Evolutionary conservation across 1,140 invertebrate genomes (phyloP), one percentile per base, ranked within the genome.

Genomic region (Limonius californicus): DNA sequence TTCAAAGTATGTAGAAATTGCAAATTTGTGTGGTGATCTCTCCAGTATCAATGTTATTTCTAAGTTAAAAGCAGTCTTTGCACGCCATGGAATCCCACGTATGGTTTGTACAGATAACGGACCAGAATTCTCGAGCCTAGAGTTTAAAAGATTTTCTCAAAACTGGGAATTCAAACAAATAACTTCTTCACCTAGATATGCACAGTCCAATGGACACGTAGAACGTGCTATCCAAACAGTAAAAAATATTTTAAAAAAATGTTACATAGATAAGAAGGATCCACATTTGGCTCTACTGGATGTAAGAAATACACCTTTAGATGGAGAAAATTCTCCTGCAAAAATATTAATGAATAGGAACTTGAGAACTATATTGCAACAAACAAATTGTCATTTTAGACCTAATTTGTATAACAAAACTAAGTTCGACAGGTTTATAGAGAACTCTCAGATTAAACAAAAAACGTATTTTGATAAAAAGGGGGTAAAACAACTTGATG

Each of bases 201-300:
- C 75, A 8, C 75, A 77, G 60, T 74, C 73, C 0, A 80, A 81
- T 65, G 79, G 80, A 0, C 70, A 77, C 54, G 73, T 72, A 11
- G 77, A 81, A 68, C 45, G 70, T 42, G 15, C 68, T 1, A 57
- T 72, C 15, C 65, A 69, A 57, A 71, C 67, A 4, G 60, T 71
- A 18, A 73, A 77, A 3, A 71, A 70, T 23, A 62, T 72, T 20
- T 58, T 75, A 30, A 65, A 67, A 16, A 72, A 76, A 66, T 57
- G 54, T 32, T 27, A 4, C 23, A 45, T 8, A 0, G 60, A 65
- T n/a, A 63, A 66, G 15, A 23, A 27, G 15, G 65, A 72, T 65
- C 65, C 57, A 23, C 43, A 69, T 27, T 39, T 70, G 45, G 63
- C 64, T 15, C 60, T 74, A 18, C 53, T 72, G 23, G 62, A 66